Evolutionary conservation across 2,797 vertebrate species (phyloP), one percentile per base, ranked within the genome.

Genomic region (Babyrousa celebensis): DNA sequence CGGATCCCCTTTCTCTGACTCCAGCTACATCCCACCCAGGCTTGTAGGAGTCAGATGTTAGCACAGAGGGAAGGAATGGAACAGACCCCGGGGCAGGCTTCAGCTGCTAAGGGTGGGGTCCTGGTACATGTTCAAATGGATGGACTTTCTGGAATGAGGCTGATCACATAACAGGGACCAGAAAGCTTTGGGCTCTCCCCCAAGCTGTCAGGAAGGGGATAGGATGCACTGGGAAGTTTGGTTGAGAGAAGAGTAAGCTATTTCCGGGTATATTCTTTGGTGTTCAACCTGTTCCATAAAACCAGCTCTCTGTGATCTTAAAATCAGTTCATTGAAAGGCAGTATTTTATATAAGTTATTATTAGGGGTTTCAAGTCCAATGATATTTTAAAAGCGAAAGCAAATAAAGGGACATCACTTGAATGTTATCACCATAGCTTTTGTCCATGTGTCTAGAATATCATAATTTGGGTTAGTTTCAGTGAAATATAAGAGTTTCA

Each of bases 321-420:
- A 36, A 83, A 80, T 91, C n/a, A 67, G 80, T 92, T n/a, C 67
- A 18, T 27, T 84, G 56, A 93, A 89, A 78, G 68, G 14, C 2
- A 65, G 5, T 63, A 20, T 65, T 96, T 75, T 40, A 18, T 63
- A 17, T 80, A 72, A 92, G 27, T 52, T 89, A 63, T 96, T 87
- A 85, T 43, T 48, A 25, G n/a, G 21, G 27, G 12, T n/a, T 92
- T 93, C 27, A 74, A 95, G 20, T 80, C 85, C 60, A 92, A 14
- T 27, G 52, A 72, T 56, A 83, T 94, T 93, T 95, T 94, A 29
- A 87, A 89, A 85, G 27, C 27, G 3, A 40, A 52, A 93, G 25
- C 10, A 29, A 27, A 63, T 17, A 63, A 17, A 58, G 23, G 14
- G 11, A 7, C 29, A 36, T 62, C 21, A 27, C 32, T 93, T 88